Evolutionary conservation across 2,113 vertebrate genomes (phyloP), one percentile per base, ranked within the genome.

Genomic region (Carassius auratus): DNA sequence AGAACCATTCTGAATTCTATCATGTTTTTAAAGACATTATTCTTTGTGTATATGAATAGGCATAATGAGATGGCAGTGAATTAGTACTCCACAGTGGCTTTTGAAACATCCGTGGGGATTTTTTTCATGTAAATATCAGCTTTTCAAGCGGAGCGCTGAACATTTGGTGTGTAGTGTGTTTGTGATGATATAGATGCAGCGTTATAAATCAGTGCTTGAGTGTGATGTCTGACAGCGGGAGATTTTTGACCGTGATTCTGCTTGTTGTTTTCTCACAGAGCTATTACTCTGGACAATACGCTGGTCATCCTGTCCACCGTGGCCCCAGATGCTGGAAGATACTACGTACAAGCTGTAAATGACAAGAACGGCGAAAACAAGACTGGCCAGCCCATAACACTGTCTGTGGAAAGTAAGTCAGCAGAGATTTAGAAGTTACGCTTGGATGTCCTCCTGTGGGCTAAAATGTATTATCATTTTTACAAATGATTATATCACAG

Each of bases 311-410:
- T 99, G 91, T 98, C 98, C 0, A 97, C 97, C 0, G 98, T 99
- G 92, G 97, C 98, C 0, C 97, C 98, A 0, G 98, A 99, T 0
- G 96, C 97, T 0, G 98, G 98, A 0, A 96, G 96, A 5, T 99
- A 99, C 94, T 99, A 98, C 0, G 98, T 97, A 84, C 98, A 99
- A 90, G 98, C 98, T 0, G 98, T 99, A 12, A 99, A 99, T 0
- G 98, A 99, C 94, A 99, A 98, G 94, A 99, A 99, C 0, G 98
- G 98, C 0, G 98, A 99, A 89, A 99, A 99, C 95, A 99, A 99
- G 92, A 99, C 98, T 8, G 98, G 98, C 94, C 98, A 99, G 92
- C 97, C 97, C 85, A 96, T 99, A 94, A 97, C 95, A 0, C 91
- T 99, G 48, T 95, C 95, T 0, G 98, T 99, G 81, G 97, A 97